Conservation (phyloP, 1,140 invertebrate species). For the Conopomorpha cramerella region DNA sequence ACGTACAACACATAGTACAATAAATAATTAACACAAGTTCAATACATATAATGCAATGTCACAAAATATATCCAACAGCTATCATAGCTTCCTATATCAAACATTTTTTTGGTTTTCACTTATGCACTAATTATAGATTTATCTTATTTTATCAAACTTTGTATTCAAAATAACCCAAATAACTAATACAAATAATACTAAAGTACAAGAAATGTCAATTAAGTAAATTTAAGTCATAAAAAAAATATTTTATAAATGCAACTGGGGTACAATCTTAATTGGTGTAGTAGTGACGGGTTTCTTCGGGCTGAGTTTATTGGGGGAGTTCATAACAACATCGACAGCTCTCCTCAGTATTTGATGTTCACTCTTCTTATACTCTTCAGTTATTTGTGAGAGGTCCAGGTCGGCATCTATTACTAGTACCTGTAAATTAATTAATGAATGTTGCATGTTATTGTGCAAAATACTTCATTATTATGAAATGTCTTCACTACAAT, state of each 20-base stretch:
- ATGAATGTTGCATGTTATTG: background rate
- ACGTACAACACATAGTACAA: no score
- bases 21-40: no score
- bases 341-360: conserved; percentile 48
- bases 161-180: no score
- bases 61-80: no score
- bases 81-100: no score
- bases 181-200: no score
- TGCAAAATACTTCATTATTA: conserved; percentile 1
- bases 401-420: conserved; percentile 67
- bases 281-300: conserved; percentile 35
- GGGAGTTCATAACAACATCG: conserved; percentile 53
- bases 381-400: conserved; percentile 62
- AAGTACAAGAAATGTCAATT: no score
- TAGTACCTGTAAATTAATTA: conserved; percentile 51
- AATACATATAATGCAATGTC: no score
- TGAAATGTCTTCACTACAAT: conserved; percentile 4
- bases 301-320: conserved; percentile 49
- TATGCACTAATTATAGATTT: no score
- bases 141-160: no score
- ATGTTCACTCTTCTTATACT: conserved; percentile 65
- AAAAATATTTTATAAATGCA: conserved; percentile 31
- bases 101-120: no score
- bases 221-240: no score
- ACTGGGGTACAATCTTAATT: conserved; percentile 32